Conservation (phyloP, 2,797 vertebrate species). For the Nothura maculosa region DNA sequence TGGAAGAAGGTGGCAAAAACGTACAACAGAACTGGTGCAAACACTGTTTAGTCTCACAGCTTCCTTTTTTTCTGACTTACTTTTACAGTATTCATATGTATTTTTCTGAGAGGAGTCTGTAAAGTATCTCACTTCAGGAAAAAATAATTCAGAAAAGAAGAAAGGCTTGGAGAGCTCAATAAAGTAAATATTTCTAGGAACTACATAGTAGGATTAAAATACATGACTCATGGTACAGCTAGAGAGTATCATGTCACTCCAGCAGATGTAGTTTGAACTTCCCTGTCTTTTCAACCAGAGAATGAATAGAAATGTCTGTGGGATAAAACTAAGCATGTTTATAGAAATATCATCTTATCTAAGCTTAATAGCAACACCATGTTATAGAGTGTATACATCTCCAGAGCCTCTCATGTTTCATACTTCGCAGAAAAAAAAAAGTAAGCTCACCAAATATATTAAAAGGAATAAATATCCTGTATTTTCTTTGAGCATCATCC, state of each 20-base stretch:
- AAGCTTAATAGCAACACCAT: background rate
- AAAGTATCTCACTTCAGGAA: background rate
- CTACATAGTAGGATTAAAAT: background rate
- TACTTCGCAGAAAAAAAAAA: background rate
- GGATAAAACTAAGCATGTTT: slow-evolving; percentile 2
- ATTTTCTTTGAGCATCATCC: background rate
- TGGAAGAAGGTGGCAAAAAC: background rate
- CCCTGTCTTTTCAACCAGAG: background rate
- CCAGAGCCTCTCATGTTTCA: background rate
- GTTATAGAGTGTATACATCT: background rate
- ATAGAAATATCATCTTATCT: background rate
- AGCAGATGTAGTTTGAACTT: background rate
- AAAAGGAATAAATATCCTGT: background rate
- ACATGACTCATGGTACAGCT: background rate
- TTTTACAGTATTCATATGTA: background rate
- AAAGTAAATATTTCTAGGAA: background rate
- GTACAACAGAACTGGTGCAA: background rate
- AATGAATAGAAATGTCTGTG: background rate
- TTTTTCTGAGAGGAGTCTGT: background rate
- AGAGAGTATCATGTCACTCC: background rate
- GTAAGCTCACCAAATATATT: background rate
- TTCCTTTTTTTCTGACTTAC: background rate
- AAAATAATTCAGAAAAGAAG: background rate
- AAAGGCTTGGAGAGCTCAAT: background rate
- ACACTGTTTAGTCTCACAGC: background rate